phyloP scores from a whole-genome alignment of 2,797 vertebrate genomes.

The Ceyx erithaca region DNA sequence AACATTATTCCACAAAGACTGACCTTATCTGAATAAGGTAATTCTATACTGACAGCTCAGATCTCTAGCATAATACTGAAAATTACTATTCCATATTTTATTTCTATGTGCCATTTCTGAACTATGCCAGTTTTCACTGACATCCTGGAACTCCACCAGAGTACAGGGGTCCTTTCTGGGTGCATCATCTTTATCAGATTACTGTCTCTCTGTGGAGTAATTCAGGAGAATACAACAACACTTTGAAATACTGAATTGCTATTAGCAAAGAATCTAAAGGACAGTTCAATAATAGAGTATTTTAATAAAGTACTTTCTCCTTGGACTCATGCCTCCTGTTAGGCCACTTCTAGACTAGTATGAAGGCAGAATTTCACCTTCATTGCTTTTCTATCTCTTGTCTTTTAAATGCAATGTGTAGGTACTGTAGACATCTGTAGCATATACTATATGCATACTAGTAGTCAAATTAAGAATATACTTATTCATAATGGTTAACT shows the following conservation, averaged over 20 bases:
- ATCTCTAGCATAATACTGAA: not conserved
- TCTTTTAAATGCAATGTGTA: not conserved
- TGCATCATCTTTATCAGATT: not conserved
- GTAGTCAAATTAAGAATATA: not conserved
- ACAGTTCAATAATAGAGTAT: not conserved
- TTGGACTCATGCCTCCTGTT: not conserved
- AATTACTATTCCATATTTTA: not conserved
- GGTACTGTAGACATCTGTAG: not conserved
- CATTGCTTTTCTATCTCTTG: not conserved
- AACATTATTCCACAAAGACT: not conserved
- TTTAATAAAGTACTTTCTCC: not conserved
- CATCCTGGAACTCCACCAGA: not conserved
- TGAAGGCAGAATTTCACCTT: not conserved
- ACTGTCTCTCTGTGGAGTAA: not conserved
- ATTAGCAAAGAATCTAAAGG: not conserved
- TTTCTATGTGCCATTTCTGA: not conserved
- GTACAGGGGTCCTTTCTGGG: not conserved
- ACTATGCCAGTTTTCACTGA: not conserved
- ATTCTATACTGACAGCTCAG: not conserved
- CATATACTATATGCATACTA: not conserved
- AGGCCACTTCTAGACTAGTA: not conserved
- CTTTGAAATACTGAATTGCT: not conserved
- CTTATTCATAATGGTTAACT: not conserved
- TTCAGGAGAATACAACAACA: not conserved
- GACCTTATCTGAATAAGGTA: not conserved